Evolutionary conservation across 2,113 vertebrate species (phyloP).

Genomic region (Salvator merianae): DNA sequence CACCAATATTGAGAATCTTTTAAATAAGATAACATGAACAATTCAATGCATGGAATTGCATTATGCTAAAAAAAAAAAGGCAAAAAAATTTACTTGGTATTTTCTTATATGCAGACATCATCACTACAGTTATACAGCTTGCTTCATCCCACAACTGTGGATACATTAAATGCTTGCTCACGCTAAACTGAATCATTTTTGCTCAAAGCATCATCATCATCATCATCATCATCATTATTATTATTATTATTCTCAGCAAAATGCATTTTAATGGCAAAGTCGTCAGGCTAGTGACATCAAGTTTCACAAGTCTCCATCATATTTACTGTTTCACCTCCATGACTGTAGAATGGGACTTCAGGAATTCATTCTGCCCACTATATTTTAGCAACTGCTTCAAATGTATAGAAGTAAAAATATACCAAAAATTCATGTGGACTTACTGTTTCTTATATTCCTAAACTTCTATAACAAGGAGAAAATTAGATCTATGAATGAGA

Average conservation of each 20-base stretch:
- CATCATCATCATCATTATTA: neutral
- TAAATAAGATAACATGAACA: neutral
- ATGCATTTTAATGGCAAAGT: neutral
- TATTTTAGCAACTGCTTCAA: neutral
- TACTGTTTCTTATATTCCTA: neutral
- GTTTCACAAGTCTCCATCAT: neutral
- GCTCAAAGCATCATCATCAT: neutral
- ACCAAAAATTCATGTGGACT: neutral
- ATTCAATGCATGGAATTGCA: neutral
- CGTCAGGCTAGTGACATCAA: neutral
- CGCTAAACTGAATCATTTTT: neutral
- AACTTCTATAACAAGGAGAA: neutral
- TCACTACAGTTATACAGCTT: neutral
- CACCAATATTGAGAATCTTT: neutral
- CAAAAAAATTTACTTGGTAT: neutral
- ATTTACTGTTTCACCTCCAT: neutral
- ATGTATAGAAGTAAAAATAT: neutral
- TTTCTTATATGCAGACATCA: neutral
- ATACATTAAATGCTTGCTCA: neutral
- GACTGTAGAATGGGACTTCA: neutral
- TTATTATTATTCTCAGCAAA: neutral
- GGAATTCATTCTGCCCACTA: neutral
- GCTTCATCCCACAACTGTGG: neutral
- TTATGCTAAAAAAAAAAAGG: neutral
- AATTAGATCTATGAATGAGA: neutral